Percentiles rank a stretch among this genome's conserved stretches.
Evolutionary conservation across 2,888 invertebrate genomes (phyloP).

Genomic region (Drosophila fulvimacula): DNA sequence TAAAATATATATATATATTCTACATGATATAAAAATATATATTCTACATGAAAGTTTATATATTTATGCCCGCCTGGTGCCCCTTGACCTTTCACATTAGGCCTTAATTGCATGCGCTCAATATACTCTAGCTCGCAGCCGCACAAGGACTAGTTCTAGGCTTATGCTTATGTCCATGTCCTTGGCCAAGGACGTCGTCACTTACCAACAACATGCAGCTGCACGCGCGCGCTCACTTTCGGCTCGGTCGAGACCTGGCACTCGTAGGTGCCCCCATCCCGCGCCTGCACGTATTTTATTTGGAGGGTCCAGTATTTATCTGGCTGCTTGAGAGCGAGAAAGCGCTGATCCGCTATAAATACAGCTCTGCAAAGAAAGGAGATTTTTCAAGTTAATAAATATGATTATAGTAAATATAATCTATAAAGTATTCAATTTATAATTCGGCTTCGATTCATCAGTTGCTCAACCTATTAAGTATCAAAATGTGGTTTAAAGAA

Average conservation of each 20-base stretch:
- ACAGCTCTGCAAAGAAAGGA: constrained; percentile 86
- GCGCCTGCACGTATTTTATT: constrained; percentile 95
- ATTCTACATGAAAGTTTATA: constrained; percentile 6
- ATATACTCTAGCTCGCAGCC: constrained; percentile 15
- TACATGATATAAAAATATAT: neutral
- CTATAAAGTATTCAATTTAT: no score
- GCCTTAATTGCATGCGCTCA: constrained; percentile 52
- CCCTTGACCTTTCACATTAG: constrained; percentile 66
- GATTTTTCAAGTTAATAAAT: neutral
- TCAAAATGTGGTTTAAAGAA: no score
- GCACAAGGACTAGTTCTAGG: constrained; percentile 24
- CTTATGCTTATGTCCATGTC: constrained; percentile 15
- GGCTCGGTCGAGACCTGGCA: constrained; percentile 98
- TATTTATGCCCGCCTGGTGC: constrained; percentile 15
- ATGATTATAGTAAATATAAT: no score
- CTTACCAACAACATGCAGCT: constrained; percentile 96
- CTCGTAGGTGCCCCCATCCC: constrained; percentile 96
- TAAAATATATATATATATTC: constrained; percentile 13
- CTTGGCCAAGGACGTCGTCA: constrained; percentile 65
- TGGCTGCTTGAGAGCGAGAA: constrained; percentile 90
- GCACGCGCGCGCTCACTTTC: constrained; percentile 96
- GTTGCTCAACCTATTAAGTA: neutral
- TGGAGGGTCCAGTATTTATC: constrained; percentile 92
- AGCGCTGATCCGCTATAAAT: constrained; percentile 96
- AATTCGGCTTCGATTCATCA: neutral